phyloP scores from a whole-genome alignment of 2,113 vertebrate species.

The Monarcha castaneiventris region DNA sequence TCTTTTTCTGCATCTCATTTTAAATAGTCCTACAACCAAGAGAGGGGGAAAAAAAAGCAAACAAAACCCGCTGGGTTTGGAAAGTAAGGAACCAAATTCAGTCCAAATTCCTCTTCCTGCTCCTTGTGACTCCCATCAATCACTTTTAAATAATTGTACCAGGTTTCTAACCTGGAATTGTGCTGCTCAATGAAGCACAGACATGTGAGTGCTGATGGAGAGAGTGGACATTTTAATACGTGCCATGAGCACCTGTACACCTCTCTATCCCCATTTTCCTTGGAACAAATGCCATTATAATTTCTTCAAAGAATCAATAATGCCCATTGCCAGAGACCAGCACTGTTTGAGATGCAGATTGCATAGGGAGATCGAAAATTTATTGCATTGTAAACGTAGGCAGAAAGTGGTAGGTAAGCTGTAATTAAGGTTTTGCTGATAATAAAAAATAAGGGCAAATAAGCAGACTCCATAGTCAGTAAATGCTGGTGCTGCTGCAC shows the following conservation, averaged over 20 bases:
- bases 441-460: slow-evolving; percentile 68
- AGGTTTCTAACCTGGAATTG: slow-evolving; percentile 13
- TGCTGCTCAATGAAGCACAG: slow-evolving; percentile 62
- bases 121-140: background rate
- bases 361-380: slow-evolving; percentile 58
- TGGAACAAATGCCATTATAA: slow-evolving; percentile 68
- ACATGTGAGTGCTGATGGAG: slow-evolving; percentile 17
- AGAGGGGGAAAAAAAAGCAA: fast-evolving
- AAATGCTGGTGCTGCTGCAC: slow-evolving; percentile 12
- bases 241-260: background rate
- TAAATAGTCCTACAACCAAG: background rate
- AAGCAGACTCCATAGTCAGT: slow-evolving; percentile 29
- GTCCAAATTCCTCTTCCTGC: background rate
- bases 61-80: background rate
- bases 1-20: background rate
- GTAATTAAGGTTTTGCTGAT: slow-evolving; percentile 79
- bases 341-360: slow-evolving; percentile 60
- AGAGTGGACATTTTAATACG: background rate
- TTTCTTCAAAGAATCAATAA: slow-evolving; percentile 75
- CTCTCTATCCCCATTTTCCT: slow-evolving; percentile 43
- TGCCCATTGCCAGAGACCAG: slow-evolving; percentile 42
- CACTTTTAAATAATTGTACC: slow-evolving; percentile 29
- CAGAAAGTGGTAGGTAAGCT: slow-evolving; percentile 71
- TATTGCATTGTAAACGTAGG: slow-evolving; percentile 68
- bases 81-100: background rate